Evolutionary conservation across 92 coral and sea anemone species (phyloP).

Genomic region (Epizoanthus scotinus): DNA sequence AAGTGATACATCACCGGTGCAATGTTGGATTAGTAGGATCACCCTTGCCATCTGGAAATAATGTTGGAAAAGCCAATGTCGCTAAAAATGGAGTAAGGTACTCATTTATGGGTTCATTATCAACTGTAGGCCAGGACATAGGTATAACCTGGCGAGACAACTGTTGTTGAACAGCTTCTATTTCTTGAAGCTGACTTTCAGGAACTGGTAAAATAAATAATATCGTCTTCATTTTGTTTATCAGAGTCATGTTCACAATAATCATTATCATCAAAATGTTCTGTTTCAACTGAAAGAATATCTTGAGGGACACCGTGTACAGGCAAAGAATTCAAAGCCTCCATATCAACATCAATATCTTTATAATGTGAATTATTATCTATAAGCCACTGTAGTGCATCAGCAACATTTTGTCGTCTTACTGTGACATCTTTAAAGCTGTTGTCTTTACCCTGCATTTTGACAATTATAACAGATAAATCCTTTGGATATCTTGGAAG

Average conservation of each 20-base stretch:
- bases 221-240: too few relatives aligned
- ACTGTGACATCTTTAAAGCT: constrained; percentile 70
- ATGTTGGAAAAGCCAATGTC: too few relatives aligned
- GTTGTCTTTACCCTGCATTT: constrained; percentile 62
- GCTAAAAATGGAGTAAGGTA: too few relatives aligned
- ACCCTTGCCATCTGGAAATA: too few relatives aligned
- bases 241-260: constrained; percentile 41
- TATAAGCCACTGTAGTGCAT: constrained; percentile 73
- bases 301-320: constrained; percentile 63
- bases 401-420: constrained; percentile 56
- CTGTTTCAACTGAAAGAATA: constrained; percentile 62
- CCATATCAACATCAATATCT: constrained; percentile 44
- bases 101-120: too few relatives aligned
- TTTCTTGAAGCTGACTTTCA: constrained; percentile 46
- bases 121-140: too few relatives aligned
- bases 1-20: too few relatives aligned
- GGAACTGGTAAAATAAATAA: constrained; percentile 26
- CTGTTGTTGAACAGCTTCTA: constrained; percentile 58
- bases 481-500: constrained; percentile 75
- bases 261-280: constrained; percentile 41
- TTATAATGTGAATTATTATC: constrained; percentile 65
- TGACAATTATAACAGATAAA: constrained; percentile 70
- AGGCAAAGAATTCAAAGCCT: constrained; percentile 64
- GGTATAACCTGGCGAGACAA: too few relatives aligned
- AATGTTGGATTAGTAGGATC: too few relatives aligned